Base-by-base conservation (phyloP, 2,888 invertebrate genomes). In the Trichopria drosophilae region DNA sequence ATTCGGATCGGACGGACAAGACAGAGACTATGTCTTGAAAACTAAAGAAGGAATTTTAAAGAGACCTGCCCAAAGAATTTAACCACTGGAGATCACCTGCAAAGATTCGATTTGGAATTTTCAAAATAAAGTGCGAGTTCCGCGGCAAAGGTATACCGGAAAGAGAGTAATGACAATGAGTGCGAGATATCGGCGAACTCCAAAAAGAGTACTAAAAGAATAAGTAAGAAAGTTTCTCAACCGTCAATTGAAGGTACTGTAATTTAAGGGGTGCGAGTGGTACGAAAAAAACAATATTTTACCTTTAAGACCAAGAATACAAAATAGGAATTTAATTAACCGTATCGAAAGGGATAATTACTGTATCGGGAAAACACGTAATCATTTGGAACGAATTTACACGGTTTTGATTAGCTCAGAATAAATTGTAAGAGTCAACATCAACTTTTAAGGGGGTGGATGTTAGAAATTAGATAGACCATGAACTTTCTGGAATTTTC, bases 1-100 rank as follows among this genome's bases (percentile, higher is more conserved):
- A 55, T 3, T 43, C 49, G 53, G 48, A 1, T 5, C 23, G 4
- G 59, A 61, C 13, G 52, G 51, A 3, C 28, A 32, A 19, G 20
- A 9, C 1, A 7, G 53, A 32, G 57, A 57, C 1, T 18, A 34
- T 1, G n/a, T 39, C 12, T 20, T 60, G 20, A 47, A 46, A 35
- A 54, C 56, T 0, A 36, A 48, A 19, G 59, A n/a, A n/a, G n/a
- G n/a, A n/a, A n/a, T n/a, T n/a, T n/a, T n/a, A n/a, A n/a, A n/a
- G n/a, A n/a, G n/a, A 6, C 53, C 50, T 0, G 18, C 55, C 9
- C 46, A 57, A 16, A 6, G 46, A 6, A n/a, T 59, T 5, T 55
- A 53, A 13, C 57, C 57, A 0, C 19, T 59, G 15, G 55, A 56
- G 16, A 43, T 53, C 26, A 19, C 32, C 16, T 19, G 10, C 9